Evolutionary conservation across 2,888 invertebrate genomes (phyloP).

Genomic region (Drosophila recens): DNA sequence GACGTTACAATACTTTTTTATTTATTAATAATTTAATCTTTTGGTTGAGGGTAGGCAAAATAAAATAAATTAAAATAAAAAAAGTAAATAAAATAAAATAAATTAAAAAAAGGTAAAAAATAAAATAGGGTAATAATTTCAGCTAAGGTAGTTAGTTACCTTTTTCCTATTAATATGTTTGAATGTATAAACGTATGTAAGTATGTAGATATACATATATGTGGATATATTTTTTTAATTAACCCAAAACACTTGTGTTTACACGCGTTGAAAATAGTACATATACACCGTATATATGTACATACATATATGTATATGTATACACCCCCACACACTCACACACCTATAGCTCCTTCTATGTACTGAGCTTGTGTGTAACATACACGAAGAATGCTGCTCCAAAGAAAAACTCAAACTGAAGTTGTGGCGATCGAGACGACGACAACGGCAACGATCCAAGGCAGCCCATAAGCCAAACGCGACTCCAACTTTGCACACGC

Average conservation of each 20-base stretch:
- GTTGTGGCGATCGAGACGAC: slow-evolving; percentile 71
- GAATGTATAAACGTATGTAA: slow-evolving; percentile 20
- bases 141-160: slow-evolving; percentile 17
- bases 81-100: background rate
- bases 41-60: background rate
- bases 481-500: slow-evolving; percentile 75
- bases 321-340: slow-evolving; percentile 63
- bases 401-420: slow-evolving; percentile 77
- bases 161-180: background rate
- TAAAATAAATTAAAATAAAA: background rate
- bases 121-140: slow-evolving; percentile 7
- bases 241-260: slow-evolving; percentile 77
- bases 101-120: background rate
- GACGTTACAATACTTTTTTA: slow-evolving; percentile 15
- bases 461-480: slow-evolving; percentile 64
- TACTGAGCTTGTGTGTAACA: slow-evolving; percentile 34
- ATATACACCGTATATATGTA: slow-evolving; percentile 11
- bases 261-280: slow-evolving; percentile 37
- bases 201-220: background rate
- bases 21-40: background rate
- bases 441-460: slow-evolving; percentile 46
- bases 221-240: slow-evolving; percentile 59
- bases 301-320: slow-evolving; percentile 48
- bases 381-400: slow-evolving; percentile 63
- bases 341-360: slow-evolving; percentile 40